A percentile compares a stretch with the other conserved stretches of the same genome.
Conservation (phyloP, 1,140 invertebrate species). For the Drosophila ogumai region DNA sequence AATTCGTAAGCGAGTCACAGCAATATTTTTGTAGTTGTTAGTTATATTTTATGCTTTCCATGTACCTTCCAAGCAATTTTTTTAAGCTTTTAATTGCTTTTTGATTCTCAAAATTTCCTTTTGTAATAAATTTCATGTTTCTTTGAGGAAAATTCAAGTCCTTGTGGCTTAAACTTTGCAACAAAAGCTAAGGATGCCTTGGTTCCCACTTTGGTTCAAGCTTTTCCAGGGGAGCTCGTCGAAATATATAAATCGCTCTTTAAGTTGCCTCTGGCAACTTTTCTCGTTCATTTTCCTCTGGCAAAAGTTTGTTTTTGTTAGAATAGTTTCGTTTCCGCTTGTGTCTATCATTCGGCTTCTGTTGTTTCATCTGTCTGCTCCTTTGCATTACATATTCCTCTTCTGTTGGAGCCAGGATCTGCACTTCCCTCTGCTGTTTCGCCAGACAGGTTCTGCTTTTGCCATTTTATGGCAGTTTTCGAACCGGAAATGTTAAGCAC, state of each 20-base stretch:
- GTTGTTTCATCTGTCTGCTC: slow-evolving; percentile 50
- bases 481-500: slow-evolving; percentile 76
- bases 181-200: slow-evolving; percentile 14
- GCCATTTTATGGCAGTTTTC: slow-evolving; percentile 71
- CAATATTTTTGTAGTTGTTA: no score
- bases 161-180: slow-evolving; percentile 21
- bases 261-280: slow-evolving; percentile 31
- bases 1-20: no score
- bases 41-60: no score
- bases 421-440: slow-evolving; percentile 4
- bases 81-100: neutral
- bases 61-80: neutral
- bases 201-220: slow-evolving; percentile 31
- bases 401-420: slow-evolving; percentile 16
- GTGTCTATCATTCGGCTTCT: slow-evolving; percentile 45
- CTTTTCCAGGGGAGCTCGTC: neutral
- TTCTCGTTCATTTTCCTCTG: slow-evolving; percentile 34
- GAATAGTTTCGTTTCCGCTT: slow-evolving; percentile 46
- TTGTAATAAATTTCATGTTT: neutral
- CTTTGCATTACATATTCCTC: slow-evolving; percentile 38
- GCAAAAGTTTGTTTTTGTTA: slow-evolving; percentile 43
- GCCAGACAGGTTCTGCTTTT: slow-evolving; percentile 1
- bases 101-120: neutral
- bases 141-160: slow-evolving; percentile 1
- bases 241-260: slow-evolving; percentile 30